Evolutionary conservation across 2,113 vertebrate genomes (phyloP), one percentile per base, ranked within the genome.

Genomic region (Polyodon spathula): DNA sequence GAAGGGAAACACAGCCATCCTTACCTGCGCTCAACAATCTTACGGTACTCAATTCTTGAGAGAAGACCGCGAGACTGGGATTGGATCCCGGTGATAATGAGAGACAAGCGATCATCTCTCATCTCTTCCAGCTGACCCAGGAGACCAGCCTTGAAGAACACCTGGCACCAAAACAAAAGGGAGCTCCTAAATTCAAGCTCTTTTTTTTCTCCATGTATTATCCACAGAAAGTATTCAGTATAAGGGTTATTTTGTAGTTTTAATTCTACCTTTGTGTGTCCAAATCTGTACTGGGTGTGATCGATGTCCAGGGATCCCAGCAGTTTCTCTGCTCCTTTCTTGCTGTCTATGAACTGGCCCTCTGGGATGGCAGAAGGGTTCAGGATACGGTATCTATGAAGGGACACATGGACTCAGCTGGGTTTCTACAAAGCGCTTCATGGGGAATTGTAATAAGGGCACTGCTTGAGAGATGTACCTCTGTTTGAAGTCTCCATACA

Each of bases 271-370:
- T 92, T 92, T 2, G 89, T 93, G 68, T 91, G 88, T 37, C 91
- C 90, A 51, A 92, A 92, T 69, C 89, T 92, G 77, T 92, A 91
- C 60, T 92, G 90, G 63, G 56, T 88, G 55, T 91, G 86, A 57
- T 92, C 91, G 9, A 93, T 86, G 56, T 92, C 90, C 1, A 93
- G 37, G 52, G 88, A 90, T 0, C 63, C 76, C 37, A 93, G 69
- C 12, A 89, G 78, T 64, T 91, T 89, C 66, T 89, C 86, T 2
- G 89, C 79, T 40, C 81, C 83, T 54, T 93, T 91, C 63, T 84
- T 89, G 79, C 92, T 97, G 72, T 97, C 94, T 27, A 97, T 95
- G 70, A 97, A 97, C 66, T 97, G 93, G 0, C 93, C 78, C 3
- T 85, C 80, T 40, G 76, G 79, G 56, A 83, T 88, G 27, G 75